phyloP scores from a whole-genome alignment of 2,797 vertebrate species.

The Pangasius djambal region DNA sequence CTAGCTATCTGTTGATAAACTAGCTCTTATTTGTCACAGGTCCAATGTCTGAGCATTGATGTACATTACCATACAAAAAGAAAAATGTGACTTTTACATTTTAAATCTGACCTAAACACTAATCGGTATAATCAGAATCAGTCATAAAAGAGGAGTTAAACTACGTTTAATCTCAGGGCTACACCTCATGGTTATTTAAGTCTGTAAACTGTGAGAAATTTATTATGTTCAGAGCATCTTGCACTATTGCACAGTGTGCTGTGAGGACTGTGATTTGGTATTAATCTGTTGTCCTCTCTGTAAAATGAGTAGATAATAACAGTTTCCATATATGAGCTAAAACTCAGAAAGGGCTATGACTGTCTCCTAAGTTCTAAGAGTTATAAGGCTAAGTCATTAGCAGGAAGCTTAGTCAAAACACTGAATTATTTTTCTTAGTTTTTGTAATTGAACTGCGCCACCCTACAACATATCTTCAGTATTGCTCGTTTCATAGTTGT shows the following conservation, averaged over 20 bases:
- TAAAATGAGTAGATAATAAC: constrained; percentile 1
- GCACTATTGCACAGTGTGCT: background rate
- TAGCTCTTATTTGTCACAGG: background rate
- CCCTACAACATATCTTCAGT: background rate
- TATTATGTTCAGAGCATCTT: background rate
- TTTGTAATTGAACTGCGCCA: background rate
- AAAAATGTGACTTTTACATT: background rate
- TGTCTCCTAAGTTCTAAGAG: no score
- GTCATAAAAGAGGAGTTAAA: background rate
- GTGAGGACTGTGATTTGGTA: background rate
- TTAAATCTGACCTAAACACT: background rate
- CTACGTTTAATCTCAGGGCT: background rate
- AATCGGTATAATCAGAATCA: background rate
- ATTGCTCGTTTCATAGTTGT: background rate
- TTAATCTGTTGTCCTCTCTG: background rate
- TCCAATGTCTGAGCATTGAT: background rate
- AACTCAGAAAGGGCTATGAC: background rate
- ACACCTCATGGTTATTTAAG: background rate
- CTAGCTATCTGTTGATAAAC: background rate
- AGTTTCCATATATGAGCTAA: background rate
- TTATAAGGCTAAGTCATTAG: background rate
- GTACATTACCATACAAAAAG: background rate
- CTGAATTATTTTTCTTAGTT: background rate
- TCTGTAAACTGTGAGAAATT: background rate
- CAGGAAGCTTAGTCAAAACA: background rate